phyloP scores from a whole-genome alignment of 2,888 invertebrate species.

The Chaitophorus viminalis region DNA sequence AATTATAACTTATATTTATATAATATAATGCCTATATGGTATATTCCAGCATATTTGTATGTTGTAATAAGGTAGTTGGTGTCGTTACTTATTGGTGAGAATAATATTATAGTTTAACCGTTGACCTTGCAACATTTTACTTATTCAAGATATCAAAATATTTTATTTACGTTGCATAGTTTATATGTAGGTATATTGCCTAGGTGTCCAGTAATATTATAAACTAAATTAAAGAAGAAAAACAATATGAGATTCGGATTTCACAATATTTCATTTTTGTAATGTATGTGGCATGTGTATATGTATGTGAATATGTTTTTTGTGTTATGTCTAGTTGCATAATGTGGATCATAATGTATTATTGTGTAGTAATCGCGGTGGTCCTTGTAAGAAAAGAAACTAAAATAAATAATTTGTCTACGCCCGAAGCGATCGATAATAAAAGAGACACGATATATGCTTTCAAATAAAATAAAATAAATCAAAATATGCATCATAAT shows the following conservation, averaged over 20 bases:
- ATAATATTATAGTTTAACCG: not conserved
- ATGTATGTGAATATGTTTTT: not conserved
- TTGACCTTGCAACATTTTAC: not conserved
- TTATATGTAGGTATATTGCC: not conserved
- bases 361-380: slow-evolving; percentile 20
- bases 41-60: too few species aligned
- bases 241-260: slow-evolving; percentile 27
- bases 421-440: not conserved
- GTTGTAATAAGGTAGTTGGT: too few species aligned
- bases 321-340: not conserved
- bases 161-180: not conserved
- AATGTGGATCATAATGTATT: slow-evolving; percentile 43
- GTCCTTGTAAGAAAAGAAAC: slow-evolving; percentile 23
- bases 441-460: not conserved
- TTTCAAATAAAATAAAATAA: too few species aligned
- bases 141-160: slow-evolving; percentile 5
- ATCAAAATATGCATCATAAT: too few species aligned
- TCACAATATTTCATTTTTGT: slow-evolving; percentile 22
- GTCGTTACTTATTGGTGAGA: too few species aligned
- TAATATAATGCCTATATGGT: not conserved
- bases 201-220: not conserved
- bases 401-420: slow-evolving; percentile 21
- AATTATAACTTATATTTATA: too few species aligned
- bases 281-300: not conserved
- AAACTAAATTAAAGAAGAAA: slow-evolving; percentile 18